These are phyloP conservation scores for Holotrichia oblita DNA, from an alignment of 1,140 invertebrate genomes.

Conservation along the genomic window DNA sequence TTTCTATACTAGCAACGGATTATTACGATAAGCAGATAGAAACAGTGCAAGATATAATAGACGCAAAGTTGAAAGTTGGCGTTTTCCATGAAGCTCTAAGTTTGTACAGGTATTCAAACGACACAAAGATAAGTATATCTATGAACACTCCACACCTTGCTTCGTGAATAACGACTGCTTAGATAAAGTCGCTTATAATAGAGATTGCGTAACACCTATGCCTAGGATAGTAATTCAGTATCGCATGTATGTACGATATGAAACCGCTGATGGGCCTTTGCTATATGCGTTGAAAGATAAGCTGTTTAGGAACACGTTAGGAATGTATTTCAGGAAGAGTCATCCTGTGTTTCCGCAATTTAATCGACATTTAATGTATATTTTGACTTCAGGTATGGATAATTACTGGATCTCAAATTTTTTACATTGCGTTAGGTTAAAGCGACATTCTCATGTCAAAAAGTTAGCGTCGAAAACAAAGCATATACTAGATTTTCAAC, in stretches of 20 bases:
- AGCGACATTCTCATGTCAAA: neutral
- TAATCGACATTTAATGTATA: neutral
- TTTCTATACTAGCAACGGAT: neutral
- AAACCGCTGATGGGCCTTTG: neutral
- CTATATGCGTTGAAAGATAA: neutral
- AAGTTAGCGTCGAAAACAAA: neutral
- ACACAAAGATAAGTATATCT: neutral
- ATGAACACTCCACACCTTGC: neutral
- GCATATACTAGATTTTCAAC: neutral
- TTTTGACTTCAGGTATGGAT: neutral
- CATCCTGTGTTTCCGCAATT: neutral
- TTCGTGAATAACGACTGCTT: neutral
- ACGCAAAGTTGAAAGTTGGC: neutral
- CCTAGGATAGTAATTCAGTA: neutral
- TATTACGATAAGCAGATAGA: conserved; percentile 13
- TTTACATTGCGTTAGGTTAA: neutral
- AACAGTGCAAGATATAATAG: conserved; percentile 17
- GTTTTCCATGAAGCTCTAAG: neutral
- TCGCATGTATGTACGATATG: neutral
- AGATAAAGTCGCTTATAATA: neutral
- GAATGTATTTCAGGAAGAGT: conserved; percentile 25
- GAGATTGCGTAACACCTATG: neutral
- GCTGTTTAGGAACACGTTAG: neutral
- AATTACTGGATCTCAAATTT: neutral
- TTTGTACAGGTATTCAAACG: neutral